Conservation (phyloP, 2,888 invertebrate genomes). For the Amblyjoppa proteus region DNA sequence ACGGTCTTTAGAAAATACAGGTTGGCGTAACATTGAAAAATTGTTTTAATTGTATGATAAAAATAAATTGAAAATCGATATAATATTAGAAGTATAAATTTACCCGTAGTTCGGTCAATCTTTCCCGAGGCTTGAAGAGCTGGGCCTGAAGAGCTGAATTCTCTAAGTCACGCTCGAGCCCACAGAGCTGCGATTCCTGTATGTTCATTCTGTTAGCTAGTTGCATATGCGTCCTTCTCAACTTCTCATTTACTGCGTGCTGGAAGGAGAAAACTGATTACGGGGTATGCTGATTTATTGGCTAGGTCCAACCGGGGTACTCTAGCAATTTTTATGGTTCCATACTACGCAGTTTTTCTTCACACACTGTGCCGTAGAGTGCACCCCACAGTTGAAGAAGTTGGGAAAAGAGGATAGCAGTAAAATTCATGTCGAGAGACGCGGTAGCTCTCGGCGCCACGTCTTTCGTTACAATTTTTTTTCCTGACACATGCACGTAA, state of each 20-base stretch:
- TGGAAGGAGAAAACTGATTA: slow-evolving; percentile 61
- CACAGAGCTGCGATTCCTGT: slow-evolving; percentile 79
- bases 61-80: not conserved
- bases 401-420: not conserved
- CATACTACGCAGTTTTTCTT: not conserved
- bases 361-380: slow-evolving; percentile 20
- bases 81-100: not conserved
- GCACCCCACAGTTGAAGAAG: slow-evolving; percentile 18
- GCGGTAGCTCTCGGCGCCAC: no score
- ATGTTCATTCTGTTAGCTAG: slow-evolving; percentile 78
- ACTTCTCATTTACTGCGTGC: slow-evolving; percentile 76
- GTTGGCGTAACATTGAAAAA: not conserved
- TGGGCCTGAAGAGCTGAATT: slow-evolving; percentile 77
- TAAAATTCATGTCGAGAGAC: no score
- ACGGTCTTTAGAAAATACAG: no score
- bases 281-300: slow-evolving; percentile 39
- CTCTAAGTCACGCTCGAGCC: slow-evolving; percentile 78
- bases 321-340: slow-evolving; percentile 42
- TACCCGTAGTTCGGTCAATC: slow-evolving; percentile 67
- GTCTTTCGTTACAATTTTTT: not conserved
- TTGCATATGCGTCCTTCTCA: slow-evolving; percentile 78
- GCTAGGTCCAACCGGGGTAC: slow-evolving; percentile 17
- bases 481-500: not conserved
- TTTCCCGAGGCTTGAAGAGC: slow-evolving; percentile 70
- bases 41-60: not conserved